Conservation (phyloP, 2,113 vertebrate genomes). For the Gorsachius goisagi region DNA sequence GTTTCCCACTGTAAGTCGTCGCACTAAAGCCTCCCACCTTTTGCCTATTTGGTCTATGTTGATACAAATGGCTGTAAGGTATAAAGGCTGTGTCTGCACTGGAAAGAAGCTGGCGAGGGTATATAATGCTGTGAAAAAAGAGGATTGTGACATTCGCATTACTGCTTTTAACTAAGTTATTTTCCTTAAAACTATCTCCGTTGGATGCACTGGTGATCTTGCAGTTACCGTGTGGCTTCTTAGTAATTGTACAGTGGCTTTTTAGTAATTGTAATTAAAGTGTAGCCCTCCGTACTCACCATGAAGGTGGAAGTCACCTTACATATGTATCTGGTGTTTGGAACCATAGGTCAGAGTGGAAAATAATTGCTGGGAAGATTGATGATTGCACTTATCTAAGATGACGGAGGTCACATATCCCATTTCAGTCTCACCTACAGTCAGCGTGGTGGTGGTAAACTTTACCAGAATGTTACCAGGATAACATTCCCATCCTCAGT, state of each 20-base stretch:
- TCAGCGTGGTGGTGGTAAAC: accelerated
- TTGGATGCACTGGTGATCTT: neutral
- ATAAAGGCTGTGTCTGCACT: neutral
- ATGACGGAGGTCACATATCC: neutral
- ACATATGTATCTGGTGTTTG: accelerated
- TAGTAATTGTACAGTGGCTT: neutral
- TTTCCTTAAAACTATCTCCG: neutral
- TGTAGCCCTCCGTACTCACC: accelerated
- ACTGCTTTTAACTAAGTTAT: neutral
- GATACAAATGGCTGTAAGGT: neutral
- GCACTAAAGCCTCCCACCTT: neutral
- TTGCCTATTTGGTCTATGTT: neutral
- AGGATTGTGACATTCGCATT: neutral
- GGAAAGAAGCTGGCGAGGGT: neutral
- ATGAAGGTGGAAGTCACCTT: neutral
- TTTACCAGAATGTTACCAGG: accelerated
- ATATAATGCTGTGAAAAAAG: neutral
- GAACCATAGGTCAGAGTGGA: neutral
- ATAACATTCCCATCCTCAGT: neutral
- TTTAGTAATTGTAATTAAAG: neutral
- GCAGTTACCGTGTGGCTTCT: too few species aligned
- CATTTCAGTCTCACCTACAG: accelerated
- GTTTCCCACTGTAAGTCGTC: neutral
- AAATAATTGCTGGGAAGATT: neutral
- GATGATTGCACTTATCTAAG: neutral